Conservation (phyloP, 2,888 invertebrate genomes). For the Spilarctia lutea region DNA sequence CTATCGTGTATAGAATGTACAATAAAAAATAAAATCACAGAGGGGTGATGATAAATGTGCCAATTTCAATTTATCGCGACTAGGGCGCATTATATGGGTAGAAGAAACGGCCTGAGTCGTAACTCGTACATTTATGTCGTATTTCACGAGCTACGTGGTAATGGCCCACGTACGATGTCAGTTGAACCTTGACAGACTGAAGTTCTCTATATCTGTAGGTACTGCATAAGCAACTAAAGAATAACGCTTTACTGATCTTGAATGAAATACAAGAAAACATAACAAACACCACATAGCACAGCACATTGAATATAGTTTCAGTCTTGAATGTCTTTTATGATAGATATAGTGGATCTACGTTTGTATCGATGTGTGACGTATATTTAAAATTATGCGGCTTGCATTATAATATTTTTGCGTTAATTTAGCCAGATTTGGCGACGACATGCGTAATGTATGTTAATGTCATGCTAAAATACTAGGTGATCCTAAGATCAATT, state of each 20-base stretch:
- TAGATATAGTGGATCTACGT: not conserved
- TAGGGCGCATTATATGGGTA: slow-evolving; percentile 71
- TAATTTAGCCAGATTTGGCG: not conserved
- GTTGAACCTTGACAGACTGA: slow-evolving; percentile 59
- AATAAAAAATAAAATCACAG: slow-evolving; percentile 75
- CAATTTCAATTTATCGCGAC: slow-evolving; percentile 79
- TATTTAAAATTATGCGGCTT: not conserved
- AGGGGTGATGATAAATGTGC: slow-evolving; percentile 71
- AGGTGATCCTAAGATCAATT: not conserved
- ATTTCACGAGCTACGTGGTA: slow-evolving; percentile 75
- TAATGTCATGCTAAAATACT: not conserved
- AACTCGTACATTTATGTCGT: slow-evolving; percentile 76
- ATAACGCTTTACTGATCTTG: slow-evolving; percentile 31
- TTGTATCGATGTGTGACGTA: not conserved
- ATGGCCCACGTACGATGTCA: slow-evolving; percentile 69
- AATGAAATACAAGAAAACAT: slow-evolving; percentile 20
- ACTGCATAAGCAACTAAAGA: slow-evolving; percentile 41
- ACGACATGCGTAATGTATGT: not conserved
- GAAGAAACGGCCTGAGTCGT: slow-evolving; percentile 68
- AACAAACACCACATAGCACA: not conserved
- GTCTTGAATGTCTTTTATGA: not conserved
- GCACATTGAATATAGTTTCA: not conserved
- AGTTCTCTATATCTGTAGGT: slow-evolving; percentile 42
- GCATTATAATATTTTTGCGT: not conserved
- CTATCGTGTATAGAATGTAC: slow-evolving; percentile 54